Conservation (phyloP, 2,888 invertebrate genomes). For the Leptinotarsa juncta region DNA sequence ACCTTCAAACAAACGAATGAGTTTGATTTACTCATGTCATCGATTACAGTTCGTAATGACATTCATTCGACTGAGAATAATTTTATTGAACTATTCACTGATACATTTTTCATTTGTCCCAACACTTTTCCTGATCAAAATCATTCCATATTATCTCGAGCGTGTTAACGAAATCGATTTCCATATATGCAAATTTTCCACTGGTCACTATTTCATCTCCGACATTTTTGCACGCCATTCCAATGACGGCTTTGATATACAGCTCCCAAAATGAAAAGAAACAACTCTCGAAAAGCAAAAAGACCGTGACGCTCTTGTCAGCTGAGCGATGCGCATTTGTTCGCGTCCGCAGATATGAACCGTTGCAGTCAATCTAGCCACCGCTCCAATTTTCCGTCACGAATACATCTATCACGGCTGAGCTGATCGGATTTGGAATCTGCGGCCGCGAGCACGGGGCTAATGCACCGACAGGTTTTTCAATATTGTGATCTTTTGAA, state of each 20-base stretch:
- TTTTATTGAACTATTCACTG: too few relatives aligned
- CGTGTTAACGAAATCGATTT: not conserved
- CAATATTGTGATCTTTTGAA: not conserved
- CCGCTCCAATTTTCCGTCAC: not conserved
- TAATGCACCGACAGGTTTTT: not conserved
- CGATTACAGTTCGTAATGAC: too few relatives aligned
- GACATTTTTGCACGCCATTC: not conserved
- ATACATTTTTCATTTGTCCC: too few relatives aligned
- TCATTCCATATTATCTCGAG: not conserved
- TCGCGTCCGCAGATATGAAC: not conserved
- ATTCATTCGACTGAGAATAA: too few relatives aligned
- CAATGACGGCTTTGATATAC: not conserved
- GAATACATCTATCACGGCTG: not conserved
- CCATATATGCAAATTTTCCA: not conserved
- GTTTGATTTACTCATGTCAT: too few relatives aligned
- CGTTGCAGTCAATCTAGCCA: not conserved
- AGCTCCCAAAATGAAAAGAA: not conserved
- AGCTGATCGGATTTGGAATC: slow-evolving; percentile 1
- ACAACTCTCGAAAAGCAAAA: not conserved
- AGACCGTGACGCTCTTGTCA: not conserved
- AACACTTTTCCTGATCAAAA: too few relatives aligned
- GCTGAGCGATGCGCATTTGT: not conserved
- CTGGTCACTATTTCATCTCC: not conserved
- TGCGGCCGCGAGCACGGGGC: not conserved
- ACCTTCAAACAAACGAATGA: too few relatives aligned